phyloP scores from a whole-genome alignment of 1,140 invertebrate genomes.

The Ceratina calcarata region DNA sequence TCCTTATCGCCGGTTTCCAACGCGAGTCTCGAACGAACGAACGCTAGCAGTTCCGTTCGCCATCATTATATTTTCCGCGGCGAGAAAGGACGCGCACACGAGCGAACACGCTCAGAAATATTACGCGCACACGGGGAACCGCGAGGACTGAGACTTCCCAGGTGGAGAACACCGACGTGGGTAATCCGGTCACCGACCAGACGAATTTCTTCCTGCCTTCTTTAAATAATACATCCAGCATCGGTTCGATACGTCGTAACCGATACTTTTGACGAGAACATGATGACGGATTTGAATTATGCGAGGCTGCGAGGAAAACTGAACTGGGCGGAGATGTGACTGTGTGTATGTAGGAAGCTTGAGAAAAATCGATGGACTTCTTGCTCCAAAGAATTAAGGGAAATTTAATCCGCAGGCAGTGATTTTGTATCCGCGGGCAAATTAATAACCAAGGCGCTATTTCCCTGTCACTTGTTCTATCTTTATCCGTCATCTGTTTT shows the following conservation, averaged over 20 bases:
- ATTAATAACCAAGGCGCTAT: neutral
- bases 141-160: neutral
- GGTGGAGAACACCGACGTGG: neutral
- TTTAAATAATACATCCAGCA: conserved; percentile 17
- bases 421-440: neutral
- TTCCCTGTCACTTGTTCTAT: neutral
- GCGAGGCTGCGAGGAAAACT: conserved; percentile 22
- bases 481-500: neutral
- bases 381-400: neutral
- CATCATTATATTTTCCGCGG: conserved; percentile 77
- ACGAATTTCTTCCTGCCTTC: conserved; percentile 24
- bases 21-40: conserved; percentile 65
- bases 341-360: neutral
- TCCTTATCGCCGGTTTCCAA: conserved; percentile 78
- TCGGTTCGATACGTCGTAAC: conserved; percentile 30
- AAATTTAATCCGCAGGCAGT: too few species aligned
- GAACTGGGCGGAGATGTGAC: neutral
- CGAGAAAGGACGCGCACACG: conserved; percentile 60
- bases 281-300: neutral
- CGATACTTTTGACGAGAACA: conserved; percentile 18
- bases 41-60: conserved; percentile 68
- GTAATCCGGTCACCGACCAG: conserved; percentile 19
- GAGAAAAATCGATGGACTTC: neutral
- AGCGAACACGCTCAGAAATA: conserved; percentile 27
- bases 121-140: conserved; percentile 25